Evolutionary conservation across 2,797 vertebrate species (phyloP).

Genomic region (Ibycter americanus): DNA sequence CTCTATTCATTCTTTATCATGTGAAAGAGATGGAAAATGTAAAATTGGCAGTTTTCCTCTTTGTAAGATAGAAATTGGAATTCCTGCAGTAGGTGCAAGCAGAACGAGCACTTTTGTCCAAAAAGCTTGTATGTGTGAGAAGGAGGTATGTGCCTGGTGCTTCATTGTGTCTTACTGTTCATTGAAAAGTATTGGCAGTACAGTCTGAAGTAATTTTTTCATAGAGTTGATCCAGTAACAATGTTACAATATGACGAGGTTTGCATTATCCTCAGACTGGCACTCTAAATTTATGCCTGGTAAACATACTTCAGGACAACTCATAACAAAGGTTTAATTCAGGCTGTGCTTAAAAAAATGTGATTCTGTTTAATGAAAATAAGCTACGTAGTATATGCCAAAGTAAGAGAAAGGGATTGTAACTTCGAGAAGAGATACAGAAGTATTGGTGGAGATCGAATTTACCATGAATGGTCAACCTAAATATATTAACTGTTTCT

Average conservation of each 20-base stretch:
- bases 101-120: neutral
- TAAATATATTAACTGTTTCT: neutral
- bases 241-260: accelerated
- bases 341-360: neutral
- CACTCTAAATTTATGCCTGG: neutral
- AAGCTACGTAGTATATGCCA: neutral
- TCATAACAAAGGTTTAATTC: neutral
- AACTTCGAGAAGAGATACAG: neutral
- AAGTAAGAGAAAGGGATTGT: conserved; percentile 11
- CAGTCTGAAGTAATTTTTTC: neutral
- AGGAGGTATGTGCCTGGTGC: neutral
- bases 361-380: neutral
- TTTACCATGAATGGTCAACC: neutral
- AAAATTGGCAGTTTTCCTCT: neutral
- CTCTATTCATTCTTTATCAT: neutral
- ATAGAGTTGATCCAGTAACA: neutral
- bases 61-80: neutral
- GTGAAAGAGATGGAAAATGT: neutral
- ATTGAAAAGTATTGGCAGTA: neutral
- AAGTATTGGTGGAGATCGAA: neutral
- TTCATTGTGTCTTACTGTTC: conserved; percentile 11
- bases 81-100: neutral
- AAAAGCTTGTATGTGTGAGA: neutral
- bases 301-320: neutral
- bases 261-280: neutral